phyloP scores from a whole-genome alignment of 2,888 invertebrate species.

The Antitype chi region DNA sequence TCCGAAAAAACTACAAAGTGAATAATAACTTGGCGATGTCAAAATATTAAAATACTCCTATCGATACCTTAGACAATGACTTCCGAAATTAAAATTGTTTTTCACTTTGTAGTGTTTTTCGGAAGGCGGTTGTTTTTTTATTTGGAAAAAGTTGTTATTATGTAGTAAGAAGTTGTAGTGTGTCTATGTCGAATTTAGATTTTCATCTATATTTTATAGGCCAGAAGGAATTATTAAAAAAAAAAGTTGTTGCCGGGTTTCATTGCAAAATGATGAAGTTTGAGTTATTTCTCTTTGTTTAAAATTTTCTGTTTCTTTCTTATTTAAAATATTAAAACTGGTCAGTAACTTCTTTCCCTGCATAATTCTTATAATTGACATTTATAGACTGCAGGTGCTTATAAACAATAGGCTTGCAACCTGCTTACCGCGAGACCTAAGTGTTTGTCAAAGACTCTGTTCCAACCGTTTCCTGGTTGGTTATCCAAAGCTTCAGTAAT shows the following conservation, averaged over 20 bases:
- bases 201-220: not conserved
- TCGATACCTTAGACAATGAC: too few relatives aligned
- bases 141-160: too few relatives aligned
- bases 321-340: not conserved
- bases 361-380: constrained; percentile 33
- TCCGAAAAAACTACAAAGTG: too few relatives aligned
- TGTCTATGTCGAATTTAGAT: not conserved
- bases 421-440: constrained; percentile 37
- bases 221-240: not conserved
- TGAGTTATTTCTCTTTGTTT: not conserved
- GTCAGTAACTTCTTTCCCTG: constrained; percentile 8
- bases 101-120: too few relatives aligned
- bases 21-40: too few relatives aligned
- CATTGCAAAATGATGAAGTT: not conserved
- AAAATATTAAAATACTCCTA: too few relatives aligned
- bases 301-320: not conserved
- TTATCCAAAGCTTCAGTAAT: not conserved
- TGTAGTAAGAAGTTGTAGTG: not conserved
- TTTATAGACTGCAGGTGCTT: constrained; percentile 42
- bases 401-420: constrained; percentile 50
- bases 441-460: constrained; percentile 1
- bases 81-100: too few relatives aligned
- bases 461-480: constrained; percentile 6
- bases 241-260: not conserved
- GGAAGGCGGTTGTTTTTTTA: too few relatives aligned